Percentiles rank a stretch among this genome's conserved stretches.
Conservation (phyloP, 2,888 invertebrate genomes). For the Nymphalis urticae region DNA sequence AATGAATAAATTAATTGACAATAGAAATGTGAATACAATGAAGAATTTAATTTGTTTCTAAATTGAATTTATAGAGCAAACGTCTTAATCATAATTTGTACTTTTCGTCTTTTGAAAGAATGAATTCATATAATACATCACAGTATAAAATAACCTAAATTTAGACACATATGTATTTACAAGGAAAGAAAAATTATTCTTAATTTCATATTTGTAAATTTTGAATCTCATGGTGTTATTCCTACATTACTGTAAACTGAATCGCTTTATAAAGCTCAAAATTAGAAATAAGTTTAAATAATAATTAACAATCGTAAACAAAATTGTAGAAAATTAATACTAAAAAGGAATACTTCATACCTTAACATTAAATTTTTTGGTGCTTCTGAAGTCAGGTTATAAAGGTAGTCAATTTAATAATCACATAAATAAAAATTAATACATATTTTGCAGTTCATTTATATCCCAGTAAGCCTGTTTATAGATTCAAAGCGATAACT, state of each 20-base stretch:
- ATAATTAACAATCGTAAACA: not conserved
- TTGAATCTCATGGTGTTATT: too few species aligned
- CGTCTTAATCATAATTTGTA: not conserved
- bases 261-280: too few species aligned
- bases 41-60: not conserved
- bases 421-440: not conserved
- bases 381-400: not conserved
- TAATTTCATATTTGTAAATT: too few species aligned
- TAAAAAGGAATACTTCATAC: slow-evolving; percentile 2
- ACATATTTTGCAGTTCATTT: not conserved
- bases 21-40: not conserved
- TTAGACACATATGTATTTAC: not conserved
- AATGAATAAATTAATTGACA: too few species aligned
- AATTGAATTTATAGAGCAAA: not conserved
- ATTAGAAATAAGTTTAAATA: not conserved
- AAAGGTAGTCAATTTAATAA: not conserved
- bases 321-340: not conserved
- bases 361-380: not conserved
- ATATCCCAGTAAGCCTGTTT: not conserved
- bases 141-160: not conserved
- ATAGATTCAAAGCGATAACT: too few species aligned
- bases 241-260: too few species aligned
- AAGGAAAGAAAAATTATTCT: not conserved
- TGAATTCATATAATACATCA: not conserved
- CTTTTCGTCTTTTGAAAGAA: not conserved